Base-by-base conservation (phyloP, 1,140 invertebrate genomes). In the Gryon sp. region DNA sequence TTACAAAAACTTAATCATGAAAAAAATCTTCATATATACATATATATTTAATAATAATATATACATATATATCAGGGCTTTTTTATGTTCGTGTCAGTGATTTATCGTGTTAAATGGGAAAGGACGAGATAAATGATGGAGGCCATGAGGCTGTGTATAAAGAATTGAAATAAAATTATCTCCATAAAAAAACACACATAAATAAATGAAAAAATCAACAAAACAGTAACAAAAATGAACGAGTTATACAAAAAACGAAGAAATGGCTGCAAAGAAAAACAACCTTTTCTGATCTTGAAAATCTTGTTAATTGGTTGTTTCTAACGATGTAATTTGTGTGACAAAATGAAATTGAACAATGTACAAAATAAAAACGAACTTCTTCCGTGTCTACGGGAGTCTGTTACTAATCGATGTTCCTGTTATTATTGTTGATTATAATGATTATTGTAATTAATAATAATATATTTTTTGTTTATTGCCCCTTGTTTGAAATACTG, bases 141-240 rank as follows among this genome's bases (percentile, higher is more conserved):
- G 83, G 83, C 83, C 83, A 85, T 85, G 83, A 85, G 83, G 82
- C 79, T 85, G 79, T 84, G 78, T 79, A 69, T 78, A 78, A 9
- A n/a, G 2, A 9, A n/a, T 9, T 3, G 2, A 63, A 40, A 50
- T 2, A 34, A 45, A 78, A 26, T n/a, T n/a, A n/a, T n/a, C n/a
- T n/a, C n/a, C n/a, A n/a, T 46, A 19, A 28, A 65, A 32, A 45
- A 43, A 32, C 15, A 50, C 18, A 34, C 18, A 32, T 46, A 45
- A 60, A 20, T 60, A 11, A 41, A 77, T 50, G 43, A 76, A 36
- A 40, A 43, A 60, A 59, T 66, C 65, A 19, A 50, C 60, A 66
- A 62, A 18, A 8, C 36, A 34, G n/a, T n/a, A n/a, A n/a, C n/a
- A n/a, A n/a, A n/a, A n/a, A n/a, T n/a, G n/a, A n/a, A n/a, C n/a